Evolutionary conservation across 2,888 invertebrate species (phyloP).

Genomic region (Belgica antarctica): DNA sequence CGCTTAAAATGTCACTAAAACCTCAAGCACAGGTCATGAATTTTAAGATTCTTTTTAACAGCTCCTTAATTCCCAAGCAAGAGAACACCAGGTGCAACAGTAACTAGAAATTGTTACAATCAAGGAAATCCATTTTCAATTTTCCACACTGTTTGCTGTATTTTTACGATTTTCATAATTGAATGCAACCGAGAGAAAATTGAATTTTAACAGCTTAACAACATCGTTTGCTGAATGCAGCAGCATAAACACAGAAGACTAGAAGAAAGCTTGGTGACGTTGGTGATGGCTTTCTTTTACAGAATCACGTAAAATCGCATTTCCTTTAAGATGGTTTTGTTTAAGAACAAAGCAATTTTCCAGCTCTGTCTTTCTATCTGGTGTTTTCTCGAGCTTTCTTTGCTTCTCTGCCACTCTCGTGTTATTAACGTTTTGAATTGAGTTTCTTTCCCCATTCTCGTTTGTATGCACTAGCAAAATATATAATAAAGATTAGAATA

Average conservation of each 20-base stretch:
- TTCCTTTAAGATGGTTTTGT: neutral
- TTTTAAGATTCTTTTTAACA: neutral
- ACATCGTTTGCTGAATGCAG: neutral
- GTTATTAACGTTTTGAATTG: too few species aligned
- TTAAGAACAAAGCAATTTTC: neutral
- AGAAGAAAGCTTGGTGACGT: neutral
- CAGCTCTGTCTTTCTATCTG: too few species aligned
- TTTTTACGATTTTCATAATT: conserved; percentile 6
- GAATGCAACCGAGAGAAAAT: conserved; percentile 16
- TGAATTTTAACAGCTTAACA: neutral
- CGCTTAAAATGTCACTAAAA: too few species aligned
- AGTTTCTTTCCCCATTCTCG: too few species aligned
- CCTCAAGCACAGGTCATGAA: neutral
- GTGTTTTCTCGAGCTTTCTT: too few species aligned
- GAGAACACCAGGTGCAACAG: neutral
- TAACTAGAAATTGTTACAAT: neutral
- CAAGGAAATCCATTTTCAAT: conserved; percentile 32
- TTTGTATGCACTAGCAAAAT: too few species aligned
- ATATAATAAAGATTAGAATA: too few species aligned
- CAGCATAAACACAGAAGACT: neutral
- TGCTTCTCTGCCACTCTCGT: too few species aligned
- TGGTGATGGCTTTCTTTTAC: neutral
- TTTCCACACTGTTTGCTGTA: conserved; percentile 8
- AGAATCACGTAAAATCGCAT: neutral
- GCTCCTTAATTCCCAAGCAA: too few species aligned